A percentile compares a stretch with the other conserved stretches of the same genome.
Conservation (phyloP, 2,888 invertebrate genomes). For the Troilus luridus region DNA sequence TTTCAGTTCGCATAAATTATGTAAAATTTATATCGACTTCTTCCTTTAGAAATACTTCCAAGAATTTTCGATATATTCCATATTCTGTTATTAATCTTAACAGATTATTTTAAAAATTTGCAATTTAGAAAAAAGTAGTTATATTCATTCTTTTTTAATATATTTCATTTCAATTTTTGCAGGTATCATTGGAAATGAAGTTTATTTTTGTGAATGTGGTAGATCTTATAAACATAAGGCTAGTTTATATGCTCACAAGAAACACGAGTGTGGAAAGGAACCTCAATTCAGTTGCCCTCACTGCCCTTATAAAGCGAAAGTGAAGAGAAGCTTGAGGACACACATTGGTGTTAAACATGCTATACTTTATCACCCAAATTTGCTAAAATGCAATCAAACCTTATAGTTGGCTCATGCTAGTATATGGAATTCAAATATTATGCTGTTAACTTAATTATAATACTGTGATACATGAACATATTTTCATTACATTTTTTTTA, state of each 20-base stretch:
- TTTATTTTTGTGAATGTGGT: constrained; percentile 61
- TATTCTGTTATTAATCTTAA: too few species aligned
- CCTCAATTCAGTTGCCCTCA: constrained; percentile 68
- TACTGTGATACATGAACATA: background rate
- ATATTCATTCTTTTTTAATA: background rate
- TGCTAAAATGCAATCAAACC: background rate
- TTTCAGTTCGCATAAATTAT: background rate
- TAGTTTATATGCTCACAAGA: constrained; percentile 59
- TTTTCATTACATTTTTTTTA: background rate
- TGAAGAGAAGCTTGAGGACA: constrained; percentile 66
- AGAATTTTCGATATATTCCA: too few species aligned
- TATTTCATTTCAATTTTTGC: constrained; percentile 34
- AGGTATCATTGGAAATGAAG: constrained; percentile 32
- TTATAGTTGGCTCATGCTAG: background rate
- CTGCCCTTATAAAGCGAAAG: constrained; percentile 67
- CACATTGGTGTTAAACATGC: constrained; percentile 66
- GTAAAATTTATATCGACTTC: background rate
- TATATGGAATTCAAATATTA: background rate
- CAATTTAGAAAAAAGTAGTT: background rate
- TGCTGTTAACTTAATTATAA: background rate
- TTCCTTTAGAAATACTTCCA: background rate
- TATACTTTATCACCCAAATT: constrained; percentile 5
- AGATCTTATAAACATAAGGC: constrained; percentile 60
- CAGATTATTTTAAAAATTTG: too few species aligned
- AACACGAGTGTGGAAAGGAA: constrained; percentile 67